phyloP scores from a whole-genome alignment of 1,140 invertebrate genomes.

The Oncopeltus fasciatus region DNA sequence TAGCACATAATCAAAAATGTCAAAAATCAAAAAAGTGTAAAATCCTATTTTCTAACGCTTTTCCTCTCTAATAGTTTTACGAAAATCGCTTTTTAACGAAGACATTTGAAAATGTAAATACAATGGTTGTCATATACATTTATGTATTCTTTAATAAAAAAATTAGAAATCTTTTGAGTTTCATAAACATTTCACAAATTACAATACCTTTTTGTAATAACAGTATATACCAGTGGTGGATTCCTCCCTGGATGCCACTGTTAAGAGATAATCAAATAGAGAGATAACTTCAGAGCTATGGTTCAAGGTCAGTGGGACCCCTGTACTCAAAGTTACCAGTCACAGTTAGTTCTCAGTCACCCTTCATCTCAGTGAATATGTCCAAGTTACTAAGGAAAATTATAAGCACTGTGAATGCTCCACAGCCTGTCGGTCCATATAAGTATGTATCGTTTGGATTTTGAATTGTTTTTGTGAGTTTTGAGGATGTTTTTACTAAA shows the following conservation, averaged over 20 bases:
- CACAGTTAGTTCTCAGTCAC: neutral
- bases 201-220: neutral
- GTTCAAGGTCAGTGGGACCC: neutral
- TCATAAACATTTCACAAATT: neutral
- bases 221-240: neutral
- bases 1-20: no score
- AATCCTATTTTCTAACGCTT: no score
- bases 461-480: no score
- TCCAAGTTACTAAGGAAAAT: slow-evolving; percentile 3
- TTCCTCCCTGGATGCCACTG: no score
- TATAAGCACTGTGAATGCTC: neutral
- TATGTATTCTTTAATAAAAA: slow-evolving; percentile 7
- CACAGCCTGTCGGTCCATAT: slow-evolving; percentile 9
- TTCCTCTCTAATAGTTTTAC: no score
- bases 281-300: neutral
- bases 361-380: neutral
- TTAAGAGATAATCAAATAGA: no score
- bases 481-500: no score
- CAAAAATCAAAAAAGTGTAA: no score
- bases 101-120: no score
- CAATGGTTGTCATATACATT: no score
- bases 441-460: no score
- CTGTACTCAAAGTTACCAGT: neutral
- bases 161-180: neutral
- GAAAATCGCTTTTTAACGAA: no score